A percentile compares a stretch with the other conserved stretches of the same genome.
These are phyloP conservation scores for Epizoanthus ramosus DNA, from an alignment of 92 coral and sea anemone species.

Conservation along the genomic window DNA sequence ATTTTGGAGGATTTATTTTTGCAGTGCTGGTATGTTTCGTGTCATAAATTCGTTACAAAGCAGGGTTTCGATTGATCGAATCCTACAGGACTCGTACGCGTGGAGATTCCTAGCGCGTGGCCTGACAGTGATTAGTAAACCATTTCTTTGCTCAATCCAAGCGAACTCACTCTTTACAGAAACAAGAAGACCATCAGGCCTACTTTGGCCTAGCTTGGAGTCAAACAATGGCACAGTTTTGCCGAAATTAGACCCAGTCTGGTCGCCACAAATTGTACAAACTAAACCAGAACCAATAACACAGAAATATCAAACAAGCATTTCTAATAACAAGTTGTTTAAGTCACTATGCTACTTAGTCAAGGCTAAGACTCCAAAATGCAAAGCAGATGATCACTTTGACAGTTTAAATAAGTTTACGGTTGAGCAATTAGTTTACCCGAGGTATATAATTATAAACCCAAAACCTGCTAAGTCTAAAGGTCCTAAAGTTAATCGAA, in stretches of 20 bases:
- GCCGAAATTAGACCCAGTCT: conserved; percentile 4
- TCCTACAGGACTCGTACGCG: not conserved
- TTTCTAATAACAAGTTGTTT: not conserved
- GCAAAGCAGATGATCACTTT: not conserved
- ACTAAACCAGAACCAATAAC: conserved; percentile 3
- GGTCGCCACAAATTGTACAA: not conserved
- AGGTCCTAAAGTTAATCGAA: not conserved
- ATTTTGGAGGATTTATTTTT: conserved; percentile 20
- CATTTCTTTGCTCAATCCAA: conserved; percentile 7
- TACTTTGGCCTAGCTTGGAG: conserved; percentile 6
- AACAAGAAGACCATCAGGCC: conserved; percentile 1
- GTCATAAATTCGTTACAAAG: conserved; percentile 9
- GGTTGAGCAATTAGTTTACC: conserved; percentile 9
- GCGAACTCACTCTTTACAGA: conserved; percentile 10
- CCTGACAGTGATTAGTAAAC: conserved; percentile 14
- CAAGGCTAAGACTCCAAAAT: conserved; percentile 1
- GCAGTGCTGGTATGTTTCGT: conserved; percentile 18
- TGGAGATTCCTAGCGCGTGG: conserved; percentile 34
- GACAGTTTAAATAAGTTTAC: conserved; percentile 5
- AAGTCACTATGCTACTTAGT: conserved; percentile 6
- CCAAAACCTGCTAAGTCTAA: not conserved
- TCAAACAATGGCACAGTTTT: conserved; percentile 12
- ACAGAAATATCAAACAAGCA: conserved; percentile 4
- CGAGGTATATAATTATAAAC: not conserved
- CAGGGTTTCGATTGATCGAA: not conserved